These are phyloP conservation scores for Cabera pusaria DNA, from an alignment of 2,888 invertebrate species.

Conservation along the genomic window DNA sequence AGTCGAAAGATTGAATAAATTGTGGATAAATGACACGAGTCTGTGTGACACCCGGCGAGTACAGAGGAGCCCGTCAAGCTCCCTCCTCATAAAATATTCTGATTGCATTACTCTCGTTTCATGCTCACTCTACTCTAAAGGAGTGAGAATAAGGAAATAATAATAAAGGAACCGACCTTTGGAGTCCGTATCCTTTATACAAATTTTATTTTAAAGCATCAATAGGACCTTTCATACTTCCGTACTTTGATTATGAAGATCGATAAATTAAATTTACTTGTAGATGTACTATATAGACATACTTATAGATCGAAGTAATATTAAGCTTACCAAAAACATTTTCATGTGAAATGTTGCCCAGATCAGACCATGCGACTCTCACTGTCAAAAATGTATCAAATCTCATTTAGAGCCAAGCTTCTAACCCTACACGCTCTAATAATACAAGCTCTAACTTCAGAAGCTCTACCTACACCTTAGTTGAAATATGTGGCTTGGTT, in stretches of 20 bases:
- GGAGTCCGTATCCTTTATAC: conserved; percentile 17
- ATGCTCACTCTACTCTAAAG: conserved; percentile 28
- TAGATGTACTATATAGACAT: too few relatives aligned
- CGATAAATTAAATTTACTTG: conserved; percentile 7
- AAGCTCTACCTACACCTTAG: too few relatives aligned
- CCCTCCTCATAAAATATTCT: conserved; percentile 32
- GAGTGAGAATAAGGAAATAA: conserved; percentile 18
- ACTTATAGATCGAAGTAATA: too few relatives aligned
- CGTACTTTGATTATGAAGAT: conserved; percentile 7
- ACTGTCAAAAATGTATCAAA: too few relatives aligned
- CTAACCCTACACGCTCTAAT: too few relatives aligned
- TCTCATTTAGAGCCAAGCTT: too few relatives aligned
- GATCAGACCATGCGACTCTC: too few relatives aligned
- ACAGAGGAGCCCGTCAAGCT: conserved; percentile 2
- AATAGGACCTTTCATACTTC: conserved; percentile 7
- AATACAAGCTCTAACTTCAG: too few relatives aligned
- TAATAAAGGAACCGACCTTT: conserved; percentile 11
- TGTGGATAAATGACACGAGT: conserved; percentile 16
- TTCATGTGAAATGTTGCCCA: too few relatives aligned
- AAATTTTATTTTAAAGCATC: conserved; percentile 14
- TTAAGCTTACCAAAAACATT: too few relatives aligned
- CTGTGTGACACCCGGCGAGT: conserved; percentile 6
- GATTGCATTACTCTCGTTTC: conserved; percentile 33
- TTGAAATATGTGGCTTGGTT: too few relatives aligned
- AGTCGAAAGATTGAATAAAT: conserved; percentile 16